Conservation (phyloP, 2,797 vertebrate species). For the Lepilemur septentrionalis region DNA sequence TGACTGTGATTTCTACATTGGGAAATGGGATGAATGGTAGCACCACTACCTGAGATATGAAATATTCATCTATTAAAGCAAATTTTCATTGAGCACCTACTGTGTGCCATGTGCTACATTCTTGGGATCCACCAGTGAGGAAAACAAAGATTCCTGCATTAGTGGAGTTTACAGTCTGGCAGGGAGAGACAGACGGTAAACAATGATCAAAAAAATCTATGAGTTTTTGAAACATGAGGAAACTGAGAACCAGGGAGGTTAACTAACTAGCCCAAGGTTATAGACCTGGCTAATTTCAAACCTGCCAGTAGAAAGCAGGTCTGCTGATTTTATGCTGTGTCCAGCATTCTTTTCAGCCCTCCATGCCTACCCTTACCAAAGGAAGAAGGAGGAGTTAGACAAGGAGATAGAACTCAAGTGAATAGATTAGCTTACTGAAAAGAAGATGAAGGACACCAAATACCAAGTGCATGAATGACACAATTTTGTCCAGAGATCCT, state of each 20-base stretch:
- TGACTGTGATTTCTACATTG: neutral
- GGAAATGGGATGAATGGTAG: neutral
- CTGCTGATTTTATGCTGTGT: neutral
- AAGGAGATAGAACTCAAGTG: neutral
- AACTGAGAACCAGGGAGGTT: neutral
- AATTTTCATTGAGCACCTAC: constrained; percentile 4
- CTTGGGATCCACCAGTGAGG: neutral
- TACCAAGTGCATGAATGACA: neutral
- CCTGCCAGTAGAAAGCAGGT: neutral
- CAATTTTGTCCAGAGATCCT: constrained; percentile 28
- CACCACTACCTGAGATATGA: neutral
- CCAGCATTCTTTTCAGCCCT: neutral
- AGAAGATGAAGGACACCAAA: constrained; percentile 4
- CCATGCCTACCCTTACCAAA: neutral
- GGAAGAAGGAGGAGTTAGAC: neutral
- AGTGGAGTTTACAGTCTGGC: neutral
- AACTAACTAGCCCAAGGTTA: neutral
- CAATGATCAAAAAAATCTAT: neutral
- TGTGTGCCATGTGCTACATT: neutral
- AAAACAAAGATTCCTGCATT: constrained; percentile 6
- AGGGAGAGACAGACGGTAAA: neutral
- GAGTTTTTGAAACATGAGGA: neutral
- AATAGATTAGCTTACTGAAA: constrained; percentile 44
- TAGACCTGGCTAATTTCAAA: constrained; percentile 1
- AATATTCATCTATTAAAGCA: neutral